phyloP scores from a whole-genome alignment of 2,113 vertebrate species.

The Enhydra lutris region DNA sequence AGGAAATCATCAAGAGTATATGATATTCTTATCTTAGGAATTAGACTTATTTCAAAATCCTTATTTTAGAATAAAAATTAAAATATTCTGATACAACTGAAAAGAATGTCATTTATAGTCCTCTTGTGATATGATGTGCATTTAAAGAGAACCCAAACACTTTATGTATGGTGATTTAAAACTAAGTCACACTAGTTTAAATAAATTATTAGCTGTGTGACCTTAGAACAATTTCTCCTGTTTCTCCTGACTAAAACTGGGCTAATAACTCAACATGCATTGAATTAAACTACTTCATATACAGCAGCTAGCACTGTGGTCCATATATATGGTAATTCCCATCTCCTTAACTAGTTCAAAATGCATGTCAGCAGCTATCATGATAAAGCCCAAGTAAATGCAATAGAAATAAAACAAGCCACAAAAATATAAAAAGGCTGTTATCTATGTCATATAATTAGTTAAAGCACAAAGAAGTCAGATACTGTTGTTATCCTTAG shows the following conservation, averaged over 20 bases:
- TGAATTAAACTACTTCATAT: not conserved
- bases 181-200: not conserved
- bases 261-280: not conserved
- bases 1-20: constrained; percentile 4
- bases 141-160: not conserved
- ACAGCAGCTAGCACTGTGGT: not conserved
- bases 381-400: constrained; percentile 13
- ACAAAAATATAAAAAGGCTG: constrained; percentile 3
- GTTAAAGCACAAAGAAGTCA: constrained; percentile 7
- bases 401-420: constrained; percentile 32
- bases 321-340: not conserved
- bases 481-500: not conserved
- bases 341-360: constrained; percentile 11
- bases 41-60: constrained; percentile 40
- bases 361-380: not conserved
- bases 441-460: not conserved
- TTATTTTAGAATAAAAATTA: constrained; percentile 23
- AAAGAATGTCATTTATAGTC: constrained; percentile 34
- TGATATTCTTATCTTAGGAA: constrained; percentile 21
- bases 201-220: not conserved
- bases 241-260: constrained; percentile 23
- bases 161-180: not conserved
- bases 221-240: not conserved
- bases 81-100: not conserved
- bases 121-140: not conserved